Conservation (phyloP, 2,888 invertebrate genomes). For the Andrena chrysosceles region DNA sequence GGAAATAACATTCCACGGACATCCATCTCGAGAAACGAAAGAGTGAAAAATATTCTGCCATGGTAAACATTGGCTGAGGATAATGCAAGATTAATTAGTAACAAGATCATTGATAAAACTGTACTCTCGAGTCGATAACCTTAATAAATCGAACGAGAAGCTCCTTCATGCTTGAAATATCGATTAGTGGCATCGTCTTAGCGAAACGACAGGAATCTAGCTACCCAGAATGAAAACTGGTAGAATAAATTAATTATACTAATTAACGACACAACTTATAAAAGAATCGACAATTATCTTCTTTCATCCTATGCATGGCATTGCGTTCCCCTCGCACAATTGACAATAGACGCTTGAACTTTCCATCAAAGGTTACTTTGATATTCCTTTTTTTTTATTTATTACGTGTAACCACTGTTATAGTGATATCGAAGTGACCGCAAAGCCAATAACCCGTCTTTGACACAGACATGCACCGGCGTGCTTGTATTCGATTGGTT, state of each 20-base stretch:
- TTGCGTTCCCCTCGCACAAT: conserved; percentile 23
- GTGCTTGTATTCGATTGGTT: conserved; percentile 49
- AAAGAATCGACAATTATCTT: conserved; percentile 26
- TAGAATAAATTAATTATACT: conserved; percentile 4
- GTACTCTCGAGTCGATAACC: background rate
- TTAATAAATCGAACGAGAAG: background rate
- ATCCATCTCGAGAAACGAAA: background rate
- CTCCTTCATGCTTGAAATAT: background rate
- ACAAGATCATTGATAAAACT: background rate
- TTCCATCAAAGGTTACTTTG: conserved; percentile 36
- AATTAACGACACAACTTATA: conserved; percentile 14
- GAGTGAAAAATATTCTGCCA: background rate
- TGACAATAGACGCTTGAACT: conserved; percentile 40
- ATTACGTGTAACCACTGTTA: conserved; percentile 48
- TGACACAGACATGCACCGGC: conserved; percentile 52
- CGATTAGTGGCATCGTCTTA: background rate
- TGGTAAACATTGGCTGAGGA: background rate
- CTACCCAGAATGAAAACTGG: background rate
- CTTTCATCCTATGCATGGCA: background rate
- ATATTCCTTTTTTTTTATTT: conserved; percentile 30
- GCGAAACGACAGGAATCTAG: background rate
- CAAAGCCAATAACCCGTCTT: conserved; percentile 59
- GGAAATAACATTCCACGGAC: background rate
- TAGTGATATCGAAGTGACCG: conserved; percentile 55
- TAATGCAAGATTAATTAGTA: background rate